A percentile compares a stretch with the other conserved stretches of the same genome.
Conservation (phyloP, 37 sponge, comb jelly and placozoan genomes). For the Chondrosia reniformis region DNA sequence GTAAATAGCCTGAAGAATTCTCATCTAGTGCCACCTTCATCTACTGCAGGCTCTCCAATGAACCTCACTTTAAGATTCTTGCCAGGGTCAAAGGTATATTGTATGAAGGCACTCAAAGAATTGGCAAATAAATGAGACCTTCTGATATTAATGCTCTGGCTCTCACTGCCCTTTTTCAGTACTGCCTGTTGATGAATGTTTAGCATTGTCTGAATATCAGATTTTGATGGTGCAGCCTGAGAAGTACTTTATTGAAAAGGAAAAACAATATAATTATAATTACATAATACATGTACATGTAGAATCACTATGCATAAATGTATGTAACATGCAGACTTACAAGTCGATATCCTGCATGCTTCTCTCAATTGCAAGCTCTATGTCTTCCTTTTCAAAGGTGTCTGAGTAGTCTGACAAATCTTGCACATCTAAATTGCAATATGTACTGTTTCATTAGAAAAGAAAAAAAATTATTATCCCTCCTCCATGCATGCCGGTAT, state of each 20-base stretch:
- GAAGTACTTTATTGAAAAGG: background rate
- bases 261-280: background rate
- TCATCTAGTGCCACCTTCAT: conserved; percentile 40
- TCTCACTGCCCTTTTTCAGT: conserved; percentile 20
- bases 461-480: no score
- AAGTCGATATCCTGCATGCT: background rate
- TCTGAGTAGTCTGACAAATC: background rate
- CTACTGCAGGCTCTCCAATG: conserved; percentile 32
- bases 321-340: background rate
- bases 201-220: background rate
- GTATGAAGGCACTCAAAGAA: conserved; percentile 22
- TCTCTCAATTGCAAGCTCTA: background rate
- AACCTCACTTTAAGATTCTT: conserved; percentile 23
- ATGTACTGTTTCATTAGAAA: background rate
- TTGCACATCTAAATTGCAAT: background rate
- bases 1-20: conserved; percentile 30
- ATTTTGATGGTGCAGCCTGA: no score
- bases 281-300: no score
- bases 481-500: no score
- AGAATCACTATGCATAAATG: no score
- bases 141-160: conserved; percentile 18
- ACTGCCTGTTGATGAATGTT: background rate
- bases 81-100: conserved; percentile 18
- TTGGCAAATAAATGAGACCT: conserved; percentile 21
- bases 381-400: background rate